phyloP scores from a whole-genome alignment of 23 tunicate species.

The Oikopleura vanhoeffeni region DNA sequence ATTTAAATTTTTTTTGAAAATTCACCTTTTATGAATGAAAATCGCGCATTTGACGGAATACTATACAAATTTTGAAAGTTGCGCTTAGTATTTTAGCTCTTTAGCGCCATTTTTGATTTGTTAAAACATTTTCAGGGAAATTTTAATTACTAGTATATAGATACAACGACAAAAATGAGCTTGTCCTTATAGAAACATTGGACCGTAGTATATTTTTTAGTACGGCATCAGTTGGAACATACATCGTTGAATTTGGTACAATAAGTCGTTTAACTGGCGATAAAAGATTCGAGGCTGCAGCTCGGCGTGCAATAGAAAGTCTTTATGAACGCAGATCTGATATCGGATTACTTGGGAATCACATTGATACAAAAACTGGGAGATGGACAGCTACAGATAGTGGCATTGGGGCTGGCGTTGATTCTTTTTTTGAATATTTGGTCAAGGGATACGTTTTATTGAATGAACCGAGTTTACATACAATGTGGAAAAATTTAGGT shows the following conservation, averaged over 20 bases:
- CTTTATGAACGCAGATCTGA: slow-evolving; percentile 25
- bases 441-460: slow-evolving; percentile 65
- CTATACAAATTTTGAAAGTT: no score
- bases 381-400: slow-evolving; percentile 54
- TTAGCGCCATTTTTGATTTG: no score
- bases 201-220: no score
- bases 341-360: slow-evolving; percentile 64
- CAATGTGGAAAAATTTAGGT: slow-evolving; percentile 43
- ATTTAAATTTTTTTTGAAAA: no score
- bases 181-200: no score
- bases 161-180: no score
- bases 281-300: slow-evolving; percentile 26
- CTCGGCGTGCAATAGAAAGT: slow-evolving; percentile 32
- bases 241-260: slow-evolving; percentile 51
- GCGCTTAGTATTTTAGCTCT: no score
- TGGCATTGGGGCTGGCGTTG: slow-evolving; percentile 82
- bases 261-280: slow-evolving; percentile 53
- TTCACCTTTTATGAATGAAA: no score
- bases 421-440: slow-evolving; percentile 67
- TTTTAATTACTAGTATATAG: no score
- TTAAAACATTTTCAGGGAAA: no score
- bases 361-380: slow-evolving; percentile 43
- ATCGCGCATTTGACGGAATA: no score
- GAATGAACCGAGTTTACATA: slow-evolving; percentile 21
- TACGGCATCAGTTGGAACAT: slow-evolving; percentile 79